Evolutionary conservation across 2,888 invertebrate genomes (phyloP).

Genomic region (Epicampocera succincta): DNA sequence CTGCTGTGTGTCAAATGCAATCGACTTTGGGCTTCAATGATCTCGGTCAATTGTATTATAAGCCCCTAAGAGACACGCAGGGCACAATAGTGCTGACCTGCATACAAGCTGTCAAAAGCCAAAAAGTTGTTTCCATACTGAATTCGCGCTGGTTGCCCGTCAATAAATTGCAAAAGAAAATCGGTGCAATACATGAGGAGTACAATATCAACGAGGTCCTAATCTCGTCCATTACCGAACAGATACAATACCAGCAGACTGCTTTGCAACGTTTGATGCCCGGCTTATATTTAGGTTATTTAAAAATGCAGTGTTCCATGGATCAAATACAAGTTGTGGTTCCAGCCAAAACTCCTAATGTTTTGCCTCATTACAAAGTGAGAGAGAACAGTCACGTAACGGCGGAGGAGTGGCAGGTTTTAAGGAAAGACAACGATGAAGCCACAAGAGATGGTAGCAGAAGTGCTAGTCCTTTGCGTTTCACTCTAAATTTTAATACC

Average conservation of each 20-base stretch:
- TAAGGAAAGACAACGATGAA: conserved; percentile 84
- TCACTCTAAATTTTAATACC: conserved; percentile 78
- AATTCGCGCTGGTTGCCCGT: conserved; percentile 96
- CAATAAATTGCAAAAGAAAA: conserved; percentile 90
- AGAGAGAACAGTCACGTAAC: conserved; percentile 98
- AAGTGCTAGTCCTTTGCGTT: conserved; percentile 70
- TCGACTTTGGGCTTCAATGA: conserved; percentile 95
- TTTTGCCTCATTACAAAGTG: conserved; percentile 95
- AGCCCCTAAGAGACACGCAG: conserved; percentile 92
- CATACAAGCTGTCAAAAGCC: conserved; percentile 85
- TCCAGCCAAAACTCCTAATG: conserved; percentile 95
- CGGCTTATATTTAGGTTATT: conserved; percentile 96
- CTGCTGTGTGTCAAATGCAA: conserved; percentile 96
- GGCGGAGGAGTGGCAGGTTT: conserved; percentile 97
- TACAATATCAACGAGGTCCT: conserved; percentile 91
- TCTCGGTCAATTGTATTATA: conserved; percentile 96
- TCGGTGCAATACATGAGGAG: conserved; percentile 88
- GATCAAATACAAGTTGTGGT: conserved; percentile 97
- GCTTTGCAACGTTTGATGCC: conserved; percentile 91
- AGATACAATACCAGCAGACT: conserved; percentile 85
- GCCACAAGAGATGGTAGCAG: conserved; percentile 44
- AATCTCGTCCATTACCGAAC: conserved; percentile 93
- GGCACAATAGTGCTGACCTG: conserved; percentile 96
- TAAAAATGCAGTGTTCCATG: conserved; percentile 98
- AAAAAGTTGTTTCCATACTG: conserved; percentile 92